Evolutionary conservation across 2,113 vertebrate species (phyloP), one percentile per base, ranked within the genome.

Genomic region (Misgurnus mizolepis): DNA sequence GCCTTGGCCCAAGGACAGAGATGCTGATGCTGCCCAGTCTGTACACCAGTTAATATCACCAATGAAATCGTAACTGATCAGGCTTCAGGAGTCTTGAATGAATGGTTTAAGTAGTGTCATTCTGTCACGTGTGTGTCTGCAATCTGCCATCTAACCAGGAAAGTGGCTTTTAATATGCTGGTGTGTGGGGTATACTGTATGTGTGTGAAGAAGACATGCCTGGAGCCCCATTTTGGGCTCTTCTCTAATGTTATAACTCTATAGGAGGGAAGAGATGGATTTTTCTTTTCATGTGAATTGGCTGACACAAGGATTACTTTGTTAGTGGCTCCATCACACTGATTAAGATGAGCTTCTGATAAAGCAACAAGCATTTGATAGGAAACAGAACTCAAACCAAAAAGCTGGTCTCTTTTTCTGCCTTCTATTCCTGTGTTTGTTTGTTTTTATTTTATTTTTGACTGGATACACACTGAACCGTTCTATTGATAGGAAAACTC

Each of bases 401-500:
- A 89, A 92, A 90, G 92, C 90, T 90, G 90, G 93, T 95, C 93
- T 94, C 92, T 94, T 94, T 95, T 92, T 95, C 49, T 49, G 60
- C 64, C 60, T 49, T 18, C 18, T 55, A 9, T 72, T 45, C 3
- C 17, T 58, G 22, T 60, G 6, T 67, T 53, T 60, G 14, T 67
- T 43, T 71, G 45, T 67, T 8, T 47, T 14, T 7, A 65, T 67
- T 64, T 65, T 68, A 43, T 82, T 93, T 95, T 95, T 94, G 93
- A 95, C 92, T 94, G 93, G 93, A 94, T 92, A 94, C 92, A 91
- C 94, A 95, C 89, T 92, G 94, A 96, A 94, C 95, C 95, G 92
- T 93, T 94, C 92, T 95, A 94, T 94, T 93, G 93, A 94, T 80
- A 81, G 65, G 76, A 70, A 88, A 80, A 85, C 82, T 66, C 81